Evolutionary conservation across 1,140 invertebrate genomes (phyloP).

Genomic region (honey bee (Apis mellifera)): Amel_HAv3.1 CM009936.2:11348501-11349000

Average conservation of each 20-base stretch:
- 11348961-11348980: not conserved
- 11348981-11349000: not conserved
- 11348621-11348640: conserved; percentile 33
- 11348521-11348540: conserved; percentile 3
- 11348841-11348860: conserved; percentile 13
- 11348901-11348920: conserved; percentile 1
- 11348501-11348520: not conserved
- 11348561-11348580: not conserved
- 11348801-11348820: conserved; percentile 38
- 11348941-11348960: not conserved
- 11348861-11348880: conserved; percentile 21
- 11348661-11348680: conserved; percentile 30
- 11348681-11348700: conserved; percentile 46
- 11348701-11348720: conserved; percentile 37
- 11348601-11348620: conserved; percentile 44
- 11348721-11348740: conserved; percentile 39
- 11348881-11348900: conserved; percentile 34
- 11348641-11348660: conserved; percentile 1
- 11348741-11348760: conserved; percentile 48
- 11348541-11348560: conserved; percentile 26
- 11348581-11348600: conserved; percentile 13
- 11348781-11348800: conserved; percentile 24
- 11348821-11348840: conserved; percentile 37
- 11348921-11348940: not conserved
- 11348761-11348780: conserved; percentile 12